Evolutionary conservation across 2,797 vertebrate genomes (phyloP).

Genomic region (Dryobates pubescens): DNA sequence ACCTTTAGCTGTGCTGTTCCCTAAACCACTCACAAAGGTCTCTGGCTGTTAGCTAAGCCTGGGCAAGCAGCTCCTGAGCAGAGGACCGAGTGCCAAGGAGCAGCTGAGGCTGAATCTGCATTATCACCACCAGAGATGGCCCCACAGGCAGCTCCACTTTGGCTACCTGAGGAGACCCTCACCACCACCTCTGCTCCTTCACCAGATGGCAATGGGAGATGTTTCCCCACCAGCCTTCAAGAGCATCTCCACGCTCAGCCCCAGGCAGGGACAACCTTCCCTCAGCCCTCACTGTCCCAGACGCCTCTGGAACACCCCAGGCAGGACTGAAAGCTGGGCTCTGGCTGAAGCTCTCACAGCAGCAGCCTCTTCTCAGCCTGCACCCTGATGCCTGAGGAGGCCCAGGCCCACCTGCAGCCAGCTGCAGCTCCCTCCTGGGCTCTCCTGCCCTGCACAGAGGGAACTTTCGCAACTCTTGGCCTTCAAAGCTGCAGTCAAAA

Average conservation of each 20-base stretch:
- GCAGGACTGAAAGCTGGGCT: background rate
- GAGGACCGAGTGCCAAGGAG: background rate
- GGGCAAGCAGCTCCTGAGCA: background rate
- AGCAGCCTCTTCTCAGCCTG: background rate
- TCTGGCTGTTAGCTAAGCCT: background rate
- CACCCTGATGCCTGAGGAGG: background rate
- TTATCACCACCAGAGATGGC: background rate
- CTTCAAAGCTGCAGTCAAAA: slow-evolving; percentile 38
- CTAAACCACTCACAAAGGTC: background rate
- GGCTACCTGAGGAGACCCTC: fast-evolving
- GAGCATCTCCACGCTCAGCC: background rate
- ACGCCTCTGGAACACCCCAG: background rate
- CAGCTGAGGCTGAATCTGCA: background rate
- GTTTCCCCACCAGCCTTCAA: background rate
- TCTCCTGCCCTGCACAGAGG: background rate
- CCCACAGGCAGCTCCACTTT: background rate
- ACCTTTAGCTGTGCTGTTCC: background rate
- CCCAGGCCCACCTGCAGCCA: background rate
- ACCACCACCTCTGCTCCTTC: background rate
- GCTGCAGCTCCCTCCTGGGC: background rate
- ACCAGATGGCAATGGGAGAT: background rate
- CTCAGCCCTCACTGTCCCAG: background rate
- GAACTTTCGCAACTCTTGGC: slow-evolving; percentile 12
- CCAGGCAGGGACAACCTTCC: background rate
- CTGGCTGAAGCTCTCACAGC: background rate